A percentile compares a stretch with the other conserved stretches of the same genome.
Conservation (phyloP, 2,888 invertebrate species). For the Plusia festucae region DNA sequence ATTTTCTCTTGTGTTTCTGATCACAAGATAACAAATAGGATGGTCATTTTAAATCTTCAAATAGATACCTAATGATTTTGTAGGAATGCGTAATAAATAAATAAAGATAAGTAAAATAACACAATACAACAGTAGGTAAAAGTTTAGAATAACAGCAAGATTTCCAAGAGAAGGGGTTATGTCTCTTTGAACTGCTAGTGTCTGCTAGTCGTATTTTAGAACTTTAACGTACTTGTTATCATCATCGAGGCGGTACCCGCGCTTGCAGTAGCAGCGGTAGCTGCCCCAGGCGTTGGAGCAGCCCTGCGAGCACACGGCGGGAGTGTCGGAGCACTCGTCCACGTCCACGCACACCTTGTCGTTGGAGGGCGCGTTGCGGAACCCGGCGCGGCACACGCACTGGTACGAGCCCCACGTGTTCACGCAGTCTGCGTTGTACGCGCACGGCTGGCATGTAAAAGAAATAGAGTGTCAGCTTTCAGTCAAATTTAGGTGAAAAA, state of each 20-base stretch:
- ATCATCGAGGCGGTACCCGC: conserved; percentile 93
- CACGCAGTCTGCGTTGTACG: conserved; percentile 80
- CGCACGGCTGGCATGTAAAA: conserved; percentile 72
- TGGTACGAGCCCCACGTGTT: conserved; percentile 86
- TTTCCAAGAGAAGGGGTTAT: too few species aligned
- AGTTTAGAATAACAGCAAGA: too few species aligned
- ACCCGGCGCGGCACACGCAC: conserved; percentile 82
- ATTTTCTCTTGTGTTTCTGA: too few species aligned
- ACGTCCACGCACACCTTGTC: conserved; percentile 90
- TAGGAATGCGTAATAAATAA: too few species aligned
- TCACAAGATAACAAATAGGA: too few species aligned
- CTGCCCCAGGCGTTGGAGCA: conserved; percentile 98
- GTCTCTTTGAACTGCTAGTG: too few species aligned
- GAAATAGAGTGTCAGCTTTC: neutral
- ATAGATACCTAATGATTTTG: too few species aligned
- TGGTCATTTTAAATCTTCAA: too few species aligned
- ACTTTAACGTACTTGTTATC: conserved; percentile 90
- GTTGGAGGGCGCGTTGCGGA: conserved; percentile 81
- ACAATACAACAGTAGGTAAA: too few species aligned
- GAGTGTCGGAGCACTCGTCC: conserved; percentile 91
- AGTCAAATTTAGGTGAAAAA: too few species aligned
- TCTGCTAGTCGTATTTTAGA: too few species aligned
- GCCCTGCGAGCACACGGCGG: conserved; percentile 93
- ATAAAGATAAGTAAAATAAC: too few species aligned
- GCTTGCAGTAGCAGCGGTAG: conserved; percentile 96